Evolutionary conservation across 2,797 vertebrate species (phyloP).

Genomic region (Oreonectes daqikongensis): DNA sequence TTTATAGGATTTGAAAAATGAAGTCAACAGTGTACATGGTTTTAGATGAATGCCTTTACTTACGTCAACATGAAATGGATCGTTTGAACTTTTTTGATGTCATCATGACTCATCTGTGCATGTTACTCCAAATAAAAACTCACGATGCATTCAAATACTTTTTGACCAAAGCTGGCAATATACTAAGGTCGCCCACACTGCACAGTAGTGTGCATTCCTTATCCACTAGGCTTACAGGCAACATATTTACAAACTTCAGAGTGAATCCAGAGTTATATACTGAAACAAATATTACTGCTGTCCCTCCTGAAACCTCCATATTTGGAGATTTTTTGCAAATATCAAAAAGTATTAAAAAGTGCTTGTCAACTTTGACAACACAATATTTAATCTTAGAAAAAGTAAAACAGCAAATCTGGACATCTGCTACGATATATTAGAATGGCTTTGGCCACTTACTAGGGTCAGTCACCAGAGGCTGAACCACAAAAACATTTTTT

Average conservation of each 20-base stretch:
- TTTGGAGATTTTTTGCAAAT: no score
- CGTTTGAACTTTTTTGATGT: background rate
- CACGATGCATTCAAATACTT: background rate
- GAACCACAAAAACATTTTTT: no score
- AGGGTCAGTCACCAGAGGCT: no score
- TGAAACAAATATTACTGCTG: background rate
- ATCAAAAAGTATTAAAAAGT: no score
- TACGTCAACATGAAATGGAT: no score
- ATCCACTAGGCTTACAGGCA: background rate
- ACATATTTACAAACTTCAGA: background rate
- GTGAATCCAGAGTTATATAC: background rate
- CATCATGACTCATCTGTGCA: background rate
- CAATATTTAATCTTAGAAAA: no score
- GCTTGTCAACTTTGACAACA: no score
- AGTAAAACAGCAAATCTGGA: no score
- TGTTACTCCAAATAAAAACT: background rate
- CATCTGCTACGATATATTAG: no score
- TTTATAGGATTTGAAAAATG: background rate
- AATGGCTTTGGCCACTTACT: no score
- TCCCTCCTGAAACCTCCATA: no score
- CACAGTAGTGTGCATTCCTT: background rate
- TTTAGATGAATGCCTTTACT: background rate
- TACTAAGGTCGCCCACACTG: background rate
- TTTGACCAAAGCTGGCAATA: background rate
- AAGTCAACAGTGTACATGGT: background rate